Percentiles rank a stretch among this genome's conserved stretches.
Evolutionary conservation across 2,113 vertebrate genomes (phyloP).

Genomic region (Oriolus oriolus): DNA sequence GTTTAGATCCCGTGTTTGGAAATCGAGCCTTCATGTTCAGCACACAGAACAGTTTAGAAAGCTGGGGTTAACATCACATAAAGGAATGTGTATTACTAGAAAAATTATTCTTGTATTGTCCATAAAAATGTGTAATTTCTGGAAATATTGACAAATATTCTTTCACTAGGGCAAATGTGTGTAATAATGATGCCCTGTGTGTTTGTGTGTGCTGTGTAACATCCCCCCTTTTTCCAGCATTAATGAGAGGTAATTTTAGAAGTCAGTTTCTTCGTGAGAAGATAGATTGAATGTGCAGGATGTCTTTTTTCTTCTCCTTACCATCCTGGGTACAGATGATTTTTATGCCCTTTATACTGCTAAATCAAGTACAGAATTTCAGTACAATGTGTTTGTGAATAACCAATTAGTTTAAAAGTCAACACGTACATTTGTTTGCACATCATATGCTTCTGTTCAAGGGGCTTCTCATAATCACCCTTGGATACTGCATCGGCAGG

Average conservation of each 20-base stretch:
- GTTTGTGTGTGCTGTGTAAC: not conserved
- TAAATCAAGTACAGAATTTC: not conserved
- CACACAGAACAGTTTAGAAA: not conserved
- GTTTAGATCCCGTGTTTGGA: accelerated
- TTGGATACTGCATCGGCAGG: not conserved
- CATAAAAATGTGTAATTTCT: not conserved
- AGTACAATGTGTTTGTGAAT: not conserved
- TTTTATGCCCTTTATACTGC: not conserved
- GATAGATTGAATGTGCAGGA: not conserved
- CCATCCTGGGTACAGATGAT: not conserved
- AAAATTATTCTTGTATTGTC: not conserved
- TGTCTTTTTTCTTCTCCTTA: not conserved
- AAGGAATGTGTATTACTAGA: not conserved
- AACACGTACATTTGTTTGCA: conserved; percentile 7
- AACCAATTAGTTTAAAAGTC: conserved; percentile 3
- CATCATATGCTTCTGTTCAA: not conserved
- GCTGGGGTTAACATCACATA: not conserved
- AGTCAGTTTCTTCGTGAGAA: not conserved
- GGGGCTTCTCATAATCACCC: not conserved
- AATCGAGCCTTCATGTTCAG: accelerated
- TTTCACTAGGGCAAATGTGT: not conserved
- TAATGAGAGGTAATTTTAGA: not conserved
- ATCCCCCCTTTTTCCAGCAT: not conserved
- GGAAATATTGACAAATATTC: not conserved
- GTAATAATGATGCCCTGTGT: not conserved